Evolutionary conservation across 2,113 vertebrate genomes (phyloP).

Genomic region (Ailuropoda melanoleuca): DNA sequence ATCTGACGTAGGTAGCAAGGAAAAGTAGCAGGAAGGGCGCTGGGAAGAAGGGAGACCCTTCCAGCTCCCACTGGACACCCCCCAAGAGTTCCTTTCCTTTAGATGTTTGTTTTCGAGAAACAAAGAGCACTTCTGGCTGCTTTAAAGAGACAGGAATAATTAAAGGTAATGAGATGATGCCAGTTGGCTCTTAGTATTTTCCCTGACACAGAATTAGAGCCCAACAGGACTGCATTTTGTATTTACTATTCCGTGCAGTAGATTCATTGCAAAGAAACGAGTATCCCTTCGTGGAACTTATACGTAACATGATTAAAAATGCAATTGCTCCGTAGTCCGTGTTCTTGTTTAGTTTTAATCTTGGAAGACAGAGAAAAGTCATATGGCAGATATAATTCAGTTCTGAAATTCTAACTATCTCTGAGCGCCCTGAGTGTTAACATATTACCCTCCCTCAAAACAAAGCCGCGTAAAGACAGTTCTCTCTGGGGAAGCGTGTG

Average conservation of each 20-base stretch:
- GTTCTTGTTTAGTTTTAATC: not conserved
- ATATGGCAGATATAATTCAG: accelerated
- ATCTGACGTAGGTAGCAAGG: too few relatives aligned
- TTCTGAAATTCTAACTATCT: not conserved
- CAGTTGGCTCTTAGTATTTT: accelerated
- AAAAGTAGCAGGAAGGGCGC: not conserved
- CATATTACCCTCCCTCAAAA: not conserved
- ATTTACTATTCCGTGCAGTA: accelerated
- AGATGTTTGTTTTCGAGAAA: not conserved
- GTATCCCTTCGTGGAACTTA: not conserved
- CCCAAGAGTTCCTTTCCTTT: not conserved
- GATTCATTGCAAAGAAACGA: not conserved
- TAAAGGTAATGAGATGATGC: accelerated
- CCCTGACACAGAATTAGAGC: not conserved
- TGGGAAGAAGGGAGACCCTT: not conserved
- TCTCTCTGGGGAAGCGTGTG: accelerated
- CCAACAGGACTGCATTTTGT: accelerated
- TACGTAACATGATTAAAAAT: accelerated
- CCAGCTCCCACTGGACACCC: accelerated
- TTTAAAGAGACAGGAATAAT: not conserved
- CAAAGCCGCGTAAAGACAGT: accelerated
- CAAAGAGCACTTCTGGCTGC: not conserved
- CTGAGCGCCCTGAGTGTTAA: not conserved
- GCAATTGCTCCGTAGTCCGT: not conserved
- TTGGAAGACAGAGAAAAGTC: not conserved